Percentiles rank a stretch among this genome's conserved stretches.
Evolutionary conservation across 2,888 invertebrate species (phyloP).

Genomic region (Crematogaster levior): DNA sequence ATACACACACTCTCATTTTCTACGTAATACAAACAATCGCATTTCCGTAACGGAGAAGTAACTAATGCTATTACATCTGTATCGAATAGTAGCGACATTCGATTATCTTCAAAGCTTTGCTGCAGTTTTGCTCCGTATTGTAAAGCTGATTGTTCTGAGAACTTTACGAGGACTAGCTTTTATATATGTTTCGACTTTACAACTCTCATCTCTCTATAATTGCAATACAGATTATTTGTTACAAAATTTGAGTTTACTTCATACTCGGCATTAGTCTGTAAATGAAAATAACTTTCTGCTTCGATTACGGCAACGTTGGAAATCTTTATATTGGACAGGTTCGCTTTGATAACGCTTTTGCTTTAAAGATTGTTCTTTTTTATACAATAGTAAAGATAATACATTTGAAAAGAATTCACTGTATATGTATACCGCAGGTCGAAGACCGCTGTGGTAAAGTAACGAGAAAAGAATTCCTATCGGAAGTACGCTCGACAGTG

Average conservation of each 20-base stretch:
- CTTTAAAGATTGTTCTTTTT: neutral
- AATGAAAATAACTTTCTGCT: slow-evolving; percentile 10
- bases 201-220: slow-evolving; percentile 25
- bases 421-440: neutral
- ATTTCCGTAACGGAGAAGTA: slow-evolving; percentile 15
- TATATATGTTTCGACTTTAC: slow-evolving; percentile 16
- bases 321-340: neutral
- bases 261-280: neutral
- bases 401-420: slow-evolving; percentile 21
- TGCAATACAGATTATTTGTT: slow-evolving; percentile 11
- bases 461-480: slow-evolving; percentile 17
- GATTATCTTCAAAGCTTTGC: slow-evolving; percentile 35
- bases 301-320: slow-evolving; percentile 10
- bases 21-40: slow-evolving; percentile 15
- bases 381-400: neutral
- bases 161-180: slow-evolving; percentile 5
- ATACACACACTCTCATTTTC: neutral
- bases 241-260: neutral
- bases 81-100: slow-evolving; percentile 23
- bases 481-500: slow-evolving; percentile 14
- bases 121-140: slow-evolving; percentile 14
- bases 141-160: slow-evolving; percentile 23
- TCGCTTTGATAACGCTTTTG: neutral
- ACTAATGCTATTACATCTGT: slow-evolving; percentile 26
- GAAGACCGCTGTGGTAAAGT: slow-evolving; percentile 3